Conservation (phyloP, 2,113 vertebrate species). For the Zosterops lateralis region DNA sequence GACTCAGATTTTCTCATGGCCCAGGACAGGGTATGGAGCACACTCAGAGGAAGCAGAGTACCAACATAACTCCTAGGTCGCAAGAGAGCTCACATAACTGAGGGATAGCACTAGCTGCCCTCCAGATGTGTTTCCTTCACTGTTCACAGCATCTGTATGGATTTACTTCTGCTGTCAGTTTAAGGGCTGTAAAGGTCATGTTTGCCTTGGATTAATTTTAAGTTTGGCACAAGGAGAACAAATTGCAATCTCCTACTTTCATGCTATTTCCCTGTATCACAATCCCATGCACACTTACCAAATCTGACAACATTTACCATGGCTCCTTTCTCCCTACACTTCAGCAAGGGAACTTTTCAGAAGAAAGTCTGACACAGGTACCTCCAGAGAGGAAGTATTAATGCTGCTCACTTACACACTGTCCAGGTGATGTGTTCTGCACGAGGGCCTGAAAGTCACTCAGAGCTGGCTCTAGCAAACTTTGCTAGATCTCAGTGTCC, state of each 20-base stretch:
- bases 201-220: background rate
- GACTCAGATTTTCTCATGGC: background rate
- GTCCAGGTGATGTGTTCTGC: background rate
- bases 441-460: background rate
- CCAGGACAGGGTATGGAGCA: background rate
- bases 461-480: background rate
- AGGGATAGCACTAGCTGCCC: background rate
- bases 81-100: background rate
- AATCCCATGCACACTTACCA: background rate
- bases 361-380: background rate
- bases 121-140: background rate
- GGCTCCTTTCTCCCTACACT: background rate
- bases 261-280: background rate
- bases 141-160: background rate
- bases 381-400: background rate
- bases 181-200: background rate
- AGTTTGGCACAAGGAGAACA: background rate
- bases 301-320: background rate
- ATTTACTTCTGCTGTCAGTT: background rate
- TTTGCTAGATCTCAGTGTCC: background rate
- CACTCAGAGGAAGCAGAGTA: background rate
- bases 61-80: background rate
- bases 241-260: background rate
- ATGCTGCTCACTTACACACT: background rate
- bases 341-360: background rate